Base-by-base conservation (phyloP, 2,797 vertebrate species). In the Bovichtus variegatus region DNA sequence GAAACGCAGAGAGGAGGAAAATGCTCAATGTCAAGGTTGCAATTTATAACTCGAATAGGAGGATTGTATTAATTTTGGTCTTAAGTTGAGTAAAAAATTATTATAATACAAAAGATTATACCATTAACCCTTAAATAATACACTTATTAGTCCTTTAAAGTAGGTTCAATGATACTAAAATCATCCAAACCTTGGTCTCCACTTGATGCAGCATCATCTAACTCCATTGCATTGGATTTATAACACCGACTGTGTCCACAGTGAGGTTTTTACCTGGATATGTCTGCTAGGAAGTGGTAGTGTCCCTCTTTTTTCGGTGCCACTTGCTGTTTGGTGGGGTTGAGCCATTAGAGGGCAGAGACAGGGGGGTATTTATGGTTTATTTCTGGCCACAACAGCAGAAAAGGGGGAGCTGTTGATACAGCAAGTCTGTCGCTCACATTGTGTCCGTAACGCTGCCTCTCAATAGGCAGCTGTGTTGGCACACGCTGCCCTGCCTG, bases 331-430 rank as follows among this genome's bases (percentile, higher is more conserved):
- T 86, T 86, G 86, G 72, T 88, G 85, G 86, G 89, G 86, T 80
- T 83, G 92, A 93, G 86, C 89, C 91, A 87, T 90, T 89, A 85
- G 86, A 90, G 88, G 85, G 70, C 79, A 82, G 86, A 72, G 78
- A 76, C 69, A 69, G 75, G 74, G 90, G 47, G 83, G 94, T 96
- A 96, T 97, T 96, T 97, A 97, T 97, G 94, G 91, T 92, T 63
- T 3, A 86, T 89, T 96, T 95, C 91, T 95, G 94, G 89, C 89
- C 94, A 94, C 95, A 90, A 68, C 95, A 96, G 96, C 96, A 96
- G 93, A 96, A 95, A 93, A 76, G 41, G 85, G 12, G 84, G 87
- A 91, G 92, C 91, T 93, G 97, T 97, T 96, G 96, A 97, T 89
- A 76, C 95, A 96, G 97, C 95, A 96, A 85, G 89, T 94, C 94